Conservation (phyloP, 1,140 invertebrate species). For the Caenorhabditis elegans region DNA sequence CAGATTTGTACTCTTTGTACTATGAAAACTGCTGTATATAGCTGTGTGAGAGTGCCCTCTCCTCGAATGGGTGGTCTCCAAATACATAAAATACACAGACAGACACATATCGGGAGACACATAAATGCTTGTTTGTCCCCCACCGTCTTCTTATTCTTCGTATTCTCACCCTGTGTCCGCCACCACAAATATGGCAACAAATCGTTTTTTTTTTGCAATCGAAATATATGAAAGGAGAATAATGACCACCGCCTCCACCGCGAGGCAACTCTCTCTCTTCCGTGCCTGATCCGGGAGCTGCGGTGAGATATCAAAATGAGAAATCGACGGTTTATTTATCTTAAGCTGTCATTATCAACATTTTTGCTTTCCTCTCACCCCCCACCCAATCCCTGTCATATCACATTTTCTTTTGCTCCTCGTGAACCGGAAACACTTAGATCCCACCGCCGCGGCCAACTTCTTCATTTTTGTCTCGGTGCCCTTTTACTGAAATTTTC, state of each 20-base stretch:
- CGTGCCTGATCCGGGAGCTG: conserved; percentile 8
- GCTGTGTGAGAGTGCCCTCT: neutral
- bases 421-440: neutral
- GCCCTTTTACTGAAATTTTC: too few species aligned
- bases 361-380: neutral
- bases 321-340: conserved; percentile 11
- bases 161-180: neutral
- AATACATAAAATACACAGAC: conserved; percentile 24
- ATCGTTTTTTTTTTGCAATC: neutral
- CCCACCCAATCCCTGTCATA: conserved; percentile 11
- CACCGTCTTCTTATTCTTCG: neutral
- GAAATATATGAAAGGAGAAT: too few species aligned
- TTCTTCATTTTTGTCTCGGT: too few species aligned
- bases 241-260: neutral
- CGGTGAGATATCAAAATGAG: conserved; percentile 11
- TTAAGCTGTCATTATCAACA: conserved; percentile 24
- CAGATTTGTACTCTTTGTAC: too few species aligned
- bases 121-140: conserved; percentile 14
- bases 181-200: neutral
- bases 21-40: too few species aligned
- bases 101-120: neutral
- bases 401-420: neutral
- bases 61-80: neutral
- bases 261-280: neutral
- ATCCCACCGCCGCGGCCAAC: too few species aligned